These are phyloP conservation scores for Danionella cerebrum DNA, from an alignment of 2,113 vertebrate species.

Conservation along the genomic window DNA sequence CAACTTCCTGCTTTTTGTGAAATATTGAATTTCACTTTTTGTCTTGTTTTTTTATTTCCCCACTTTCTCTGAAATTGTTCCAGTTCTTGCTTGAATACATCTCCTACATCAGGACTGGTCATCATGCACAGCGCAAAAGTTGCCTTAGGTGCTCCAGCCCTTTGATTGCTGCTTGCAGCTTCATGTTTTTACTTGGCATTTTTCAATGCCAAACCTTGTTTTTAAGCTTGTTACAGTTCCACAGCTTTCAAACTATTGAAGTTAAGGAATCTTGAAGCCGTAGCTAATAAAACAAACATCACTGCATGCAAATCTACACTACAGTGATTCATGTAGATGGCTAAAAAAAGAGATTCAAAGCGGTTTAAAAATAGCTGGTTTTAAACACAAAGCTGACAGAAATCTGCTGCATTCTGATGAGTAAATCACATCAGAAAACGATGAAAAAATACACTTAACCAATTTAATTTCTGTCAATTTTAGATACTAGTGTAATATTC, in stretches of 20 bases:
- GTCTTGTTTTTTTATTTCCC: too few relatives aligned
- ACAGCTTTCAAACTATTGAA: not conserved
- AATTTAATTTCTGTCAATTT: conserved; percentile 3
- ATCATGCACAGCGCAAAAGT: too few relatives aligned
- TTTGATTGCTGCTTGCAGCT: too few relatives aligned
- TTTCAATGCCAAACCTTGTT: too few relatives aligned
- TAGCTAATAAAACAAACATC: not conserved
- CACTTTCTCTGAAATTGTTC: too few relatives aligned
- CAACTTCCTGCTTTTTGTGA: too few relatives aligned
- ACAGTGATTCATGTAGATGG: not conserved
- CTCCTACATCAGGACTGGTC: too few relatives aligned
- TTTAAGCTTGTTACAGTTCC: not conserved
- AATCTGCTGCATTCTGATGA: not conserved
- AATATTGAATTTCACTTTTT: too few relatives aligned
- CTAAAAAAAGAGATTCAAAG: not conserved
- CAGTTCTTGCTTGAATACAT: too few relatives aligned
- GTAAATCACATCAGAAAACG: not conserved
- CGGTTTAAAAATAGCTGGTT: not conserved
- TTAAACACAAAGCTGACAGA: not conserved
- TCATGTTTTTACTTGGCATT: too few relatives aligned
- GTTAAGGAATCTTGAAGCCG: too few relatives aligned
- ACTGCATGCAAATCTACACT: not conserved
- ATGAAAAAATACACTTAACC: not conserved
- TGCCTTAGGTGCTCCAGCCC: too few relatives aligned
- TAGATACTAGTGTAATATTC: not conserved